A percentile compares a stretch with the other conserved stretches of the same genome.
Evolutionary conservation across 2,113 vertebrate species (phyloP).

Genomic region (Prolemur simus): DNA sequence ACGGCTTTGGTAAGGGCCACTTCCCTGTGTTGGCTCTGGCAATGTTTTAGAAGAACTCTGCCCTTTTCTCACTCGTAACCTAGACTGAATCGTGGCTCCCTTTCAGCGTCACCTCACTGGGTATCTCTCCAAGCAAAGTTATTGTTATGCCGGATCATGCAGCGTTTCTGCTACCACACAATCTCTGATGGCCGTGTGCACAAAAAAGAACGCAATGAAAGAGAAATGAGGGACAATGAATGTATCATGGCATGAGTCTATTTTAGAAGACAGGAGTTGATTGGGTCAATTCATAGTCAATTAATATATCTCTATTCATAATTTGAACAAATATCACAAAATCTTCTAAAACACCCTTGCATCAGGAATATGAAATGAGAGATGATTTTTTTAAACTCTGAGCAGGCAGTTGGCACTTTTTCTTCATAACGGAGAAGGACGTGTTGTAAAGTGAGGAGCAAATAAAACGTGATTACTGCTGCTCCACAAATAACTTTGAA

Average conservation of each 20-base stretch:
- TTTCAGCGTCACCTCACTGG: not conserved
- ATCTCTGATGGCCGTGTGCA: not conserved
- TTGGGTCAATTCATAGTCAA: not conserved
- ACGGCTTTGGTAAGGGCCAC: not conserved
- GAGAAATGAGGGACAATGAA: not conserved
- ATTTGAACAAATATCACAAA: not conserved
- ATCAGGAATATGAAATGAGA: not conserved
- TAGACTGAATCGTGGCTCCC: not conserved
- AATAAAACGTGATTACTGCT: not conserved
- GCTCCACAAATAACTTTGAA: not conserved
- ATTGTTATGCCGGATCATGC: not conserved
- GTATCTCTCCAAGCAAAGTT: not conserved
- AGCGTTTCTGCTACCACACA: not conserved
- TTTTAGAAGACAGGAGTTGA: not conserved
- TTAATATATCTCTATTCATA: not conserved
- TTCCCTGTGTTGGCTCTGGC: not conserved
- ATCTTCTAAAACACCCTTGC: not conserved
- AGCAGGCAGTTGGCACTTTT: not conserved
- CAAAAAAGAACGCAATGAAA: not conserved
- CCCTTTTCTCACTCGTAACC: not conserved
- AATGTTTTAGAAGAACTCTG: not conserved
- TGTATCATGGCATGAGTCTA: not conserved
- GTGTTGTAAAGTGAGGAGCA: not conserved
- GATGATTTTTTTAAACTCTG: not conserved
- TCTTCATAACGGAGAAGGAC: not conserved